These are phyloP conservation scores for Eurosta solidaginis DNA, from an alignment of 1,140 invertebrate genomes.

Conservation along the genomic window DNA sequence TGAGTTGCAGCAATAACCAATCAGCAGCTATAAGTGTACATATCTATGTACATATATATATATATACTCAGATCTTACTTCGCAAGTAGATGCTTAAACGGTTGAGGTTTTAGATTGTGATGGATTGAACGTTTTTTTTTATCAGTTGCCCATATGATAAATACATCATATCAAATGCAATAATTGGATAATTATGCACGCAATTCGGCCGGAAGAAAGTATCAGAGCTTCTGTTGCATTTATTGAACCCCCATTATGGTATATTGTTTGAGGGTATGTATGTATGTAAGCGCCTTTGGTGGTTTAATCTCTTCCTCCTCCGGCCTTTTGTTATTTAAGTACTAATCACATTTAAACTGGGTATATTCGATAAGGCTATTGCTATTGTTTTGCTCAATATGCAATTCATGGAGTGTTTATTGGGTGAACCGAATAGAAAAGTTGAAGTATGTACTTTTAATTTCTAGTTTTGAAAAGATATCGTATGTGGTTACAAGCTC, in stretches of 20 bases:
- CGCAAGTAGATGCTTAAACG: too few relatives aligned
- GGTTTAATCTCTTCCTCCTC: not conserved
- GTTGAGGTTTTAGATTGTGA: not conserved
- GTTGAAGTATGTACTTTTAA: too few relatives aligned
- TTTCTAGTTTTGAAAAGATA: too few relatives aligned
- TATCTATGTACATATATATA: too few relatives aligned
- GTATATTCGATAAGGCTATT: not conserved
- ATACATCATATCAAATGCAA: not conserved
- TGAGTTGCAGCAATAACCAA: too few relatives aligned
- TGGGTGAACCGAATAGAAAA: too few relatives aligned
- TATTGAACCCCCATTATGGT: not conserved
- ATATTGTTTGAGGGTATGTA: not conserved
- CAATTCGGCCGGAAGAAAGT: not conserved
- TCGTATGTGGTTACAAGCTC: too few relatives aligned
- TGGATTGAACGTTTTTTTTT: not conserved
- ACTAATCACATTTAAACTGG: not conserved
- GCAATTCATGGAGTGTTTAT: too few relatives aligned
- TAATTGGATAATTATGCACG: constrained; percentile 3
- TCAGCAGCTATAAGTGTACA: too few relatives aligned
- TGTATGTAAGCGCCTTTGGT: not conserved
- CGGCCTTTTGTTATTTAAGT: not conserved
- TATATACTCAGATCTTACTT: not conserved
- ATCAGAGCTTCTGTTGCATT: not conserved
- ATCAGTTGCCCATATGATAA: not conserved
- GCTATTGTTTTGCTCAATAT: too few relatives aligned